Percentiles rank a stretch among this genome's conserved stretches.
Conservation (phyloP, 2,888 invertebrate genomes). For the Galeopsomyia nigrocyanea region DNA sequence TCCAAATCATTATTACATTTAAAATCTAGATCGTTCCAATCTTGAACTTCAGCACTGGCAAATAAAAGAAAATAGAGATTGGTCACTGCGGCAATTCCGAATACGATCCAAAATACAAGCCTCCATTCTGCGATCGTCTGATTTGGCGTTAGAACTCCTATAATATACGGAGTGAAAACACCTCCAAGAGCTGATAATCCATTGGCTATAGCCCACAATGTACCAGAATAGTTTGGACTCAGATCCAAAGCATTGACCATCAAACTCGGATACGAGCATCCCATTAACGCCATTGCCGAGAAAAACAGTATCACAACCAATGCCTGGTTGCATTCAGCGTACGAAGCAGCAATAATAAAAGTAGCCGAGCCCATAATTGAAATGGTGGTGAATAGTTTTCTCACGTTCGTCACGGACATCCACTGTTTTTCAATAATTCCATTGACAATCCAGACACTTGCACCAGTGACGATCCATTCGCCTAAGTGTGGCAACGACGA, state of each 20-base stretch:
- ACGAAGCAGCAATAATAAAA: conserved; percentile 65
- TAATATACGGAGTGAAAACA: conserved; percentile 78
- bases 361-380: conserved; percentile 68
- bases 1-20: no score
- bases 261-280: conserved; percentile 69
- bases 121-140: conserved; percentile 76
- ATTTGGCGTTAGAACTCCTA: conserved; percentile 73
- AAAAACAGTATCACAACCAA: conserved; percentile 68
- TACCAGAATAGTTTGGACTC: conserved; percentile 70
- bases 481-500: conserved; percentile 68
- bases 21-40: not conserved
- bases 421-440: conserved; percentile 61
- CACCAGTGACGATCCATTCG: conserved; percentile 67
- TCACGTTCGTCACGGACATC: conserved; percentile 65
- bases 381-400: conserved; percentile 69
- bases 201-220: conserved; percentile 69
- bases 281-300: conserved; percentile 69
- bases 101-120: conserved; percentile 84
- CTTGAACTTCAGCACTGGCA: not conserved
- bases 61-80: not conserved
- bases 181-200: conserved; percentile 81
- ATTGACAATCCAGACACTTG: conserved; percentile 66
- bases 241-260: conserved; percentile 70
- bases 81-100: conserved; percentile 69
- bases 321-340: conserved; percentile 67